These are phyloP conservation scores for Dendrolimus pini DNA, from an alignment of 2,888 invertebrate species.

Conservation along the genomic window DNA sequence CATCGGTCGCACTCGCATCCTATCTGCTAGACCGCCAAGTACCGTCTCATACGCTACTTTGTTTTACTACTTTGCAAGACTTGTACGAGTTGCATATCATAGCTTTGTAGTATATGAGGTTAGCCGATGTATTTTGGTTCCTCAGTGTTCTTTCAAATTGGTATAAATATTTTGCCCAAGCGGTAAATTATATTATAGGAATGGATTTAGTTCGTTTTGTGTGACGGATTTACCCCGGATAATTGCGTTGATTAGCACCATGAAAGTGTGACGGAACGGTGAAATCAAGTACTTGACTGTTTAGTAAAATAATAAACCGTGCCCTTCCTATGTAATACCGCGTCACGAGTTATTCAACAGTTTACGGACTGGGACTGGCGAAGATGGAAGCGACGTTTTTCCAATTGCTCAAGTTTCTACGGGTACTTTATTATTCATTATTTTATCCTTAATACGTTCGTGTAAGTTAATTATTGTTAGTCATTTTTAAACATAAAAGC, in stretches of 20 bases:
- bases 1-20: conserved; percentile 18
- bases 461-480: neutral
- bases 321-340: conserved; percentile 3
- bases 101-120: too few species aligned
- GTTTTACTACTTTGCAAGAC: neutral
- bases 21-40: neutral
- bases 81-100: too few species aligned
- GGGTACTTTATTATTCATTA: conserved; percentile 33
- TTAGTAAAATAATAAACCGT: conserved; percentile 23
- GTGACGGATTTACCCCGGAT: conserved; percentile 16
- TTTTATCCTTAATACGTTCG: neutral
- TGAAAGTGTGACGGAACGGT: conserved; percentile 56
- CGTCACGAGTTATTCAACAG: neutral
- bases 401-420: conserved; percentile 37
- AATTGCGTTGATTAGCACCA: conserved; percentile 16
- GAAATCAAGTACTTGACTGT: conserved; percentile 31
- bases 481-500: too few species aligned
- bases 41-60: neutral
- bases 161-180: neutral
- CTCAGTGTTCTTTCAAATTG: too few species aligned
- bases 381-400: conserved; percentile 41
- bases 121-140: too few species aligned
- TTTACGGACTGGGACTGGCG: neutral
- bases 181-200: neutral
- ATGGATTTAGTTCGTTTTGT: conserved; percentile 22